phyloP scores from a whole-genome alignment of 2,113 vertebrate genomes.

The Cheirogaleus medius region DNA sequence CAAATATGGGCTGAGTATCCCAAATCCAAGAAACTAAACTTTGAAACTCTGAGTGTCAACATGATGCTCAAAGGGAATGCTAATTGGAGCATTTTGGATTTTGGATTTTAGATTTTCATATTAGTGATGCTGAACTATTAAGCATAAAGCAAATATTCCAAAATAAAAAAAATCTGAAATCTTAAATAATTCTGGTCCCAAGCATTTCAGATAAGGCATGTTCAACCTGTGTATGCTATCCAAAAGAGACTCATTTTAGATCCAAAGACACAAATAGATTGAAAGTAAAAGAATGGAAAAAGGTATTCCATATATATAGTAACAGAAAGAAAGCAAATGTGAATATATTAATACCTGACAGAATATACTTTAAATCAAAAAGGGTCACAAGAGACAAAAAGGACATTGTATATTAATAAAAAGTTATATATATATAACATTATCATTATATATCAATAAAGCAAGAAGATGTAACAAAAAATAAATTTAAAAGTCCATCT shows the following conservation, averaged over 20 bases:
- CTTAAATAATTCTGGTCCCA: not conserved
- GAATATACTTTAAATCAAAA: not conserved
- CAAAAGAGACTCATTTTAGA: not conserved
- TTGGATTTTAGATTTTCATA: no score
- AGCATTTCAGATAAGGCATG: not conserved
- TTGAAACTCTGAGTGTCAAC: not conserved
- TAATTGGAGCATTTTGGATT: not conserved
- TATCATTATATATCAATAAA: not conserved
- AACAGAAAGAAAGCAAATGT: not conserved
- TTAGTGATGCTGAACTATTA: not conserved
- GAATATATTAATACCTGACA: not conserved
- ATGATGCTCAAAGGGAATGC: not conserved
- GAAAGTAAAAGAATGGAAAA: not conserved
- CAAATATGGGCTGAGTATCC: no score
- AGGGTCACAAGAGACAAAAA: not conserved
- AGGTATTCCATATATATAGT: not conserved
- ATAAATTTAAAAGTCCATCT: not conserved
- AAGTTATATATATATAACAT: not conserved
- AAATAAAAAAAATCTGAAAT: not conserved
- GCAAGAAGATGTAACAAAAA: not conserved
- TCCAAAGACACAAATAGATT: not conserved
- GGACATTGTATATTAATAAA: not conserved
- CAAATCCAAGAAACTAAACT: no score
- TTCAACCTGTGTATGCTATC: not conserved
- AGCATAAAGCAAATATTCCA: not conserved